These are phyloP conservation scores for Agonopterix alstromeriana DNA, from an alignment of 2,888 invertebrate species.

Conservation along the genomic window DNA sequence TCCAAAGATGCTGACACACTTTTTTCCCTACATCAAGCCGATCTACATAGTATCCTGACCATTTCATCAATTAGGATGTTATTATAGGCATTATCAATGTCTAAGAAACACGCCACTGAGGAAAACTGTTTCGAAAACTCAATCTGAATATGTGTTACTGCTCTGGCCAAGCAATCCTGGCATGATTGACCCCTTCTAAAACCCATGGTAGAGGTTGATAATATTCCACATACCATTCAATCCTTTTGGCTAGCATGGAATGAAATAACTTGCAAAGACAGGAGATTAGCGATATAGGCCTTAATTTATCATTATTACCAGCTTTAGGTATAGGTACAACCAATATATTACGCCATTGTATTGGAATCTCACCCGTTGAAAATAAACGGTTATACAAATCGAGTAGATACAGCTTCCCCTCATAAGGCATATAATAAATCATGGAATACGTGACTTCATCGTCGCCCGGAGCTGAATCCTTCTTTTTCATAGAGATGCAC, in stretches of 20 bases:
- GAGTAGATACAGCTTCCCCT: slow-evolving; percentile 5
- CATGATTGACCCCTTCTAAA: slow-evolving; percentile 7
- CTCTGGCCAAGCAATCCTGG: slow-evolving; percentile 4
- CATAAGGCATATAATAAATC: too few relatives aligned
- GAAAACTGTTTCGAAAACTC: slow-evolving; percentile 8
- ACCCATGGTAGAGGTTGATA: too few relatives aligned
- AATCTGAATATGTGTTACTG: slow-evolving; percentile 8
- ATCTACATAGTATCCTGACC: neutral
- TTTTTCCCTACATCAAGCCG: neutral
- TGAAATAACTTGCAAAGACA: too few relatives aligned
- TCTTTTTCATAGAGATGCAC: too few relatives aligned
- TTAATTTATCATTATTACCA: slow-evolving; percentile 1
- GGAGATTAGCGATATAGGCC: slow-evolving; percentile 14
- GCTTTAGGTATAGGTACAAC: slow-evolving; percentile 15
- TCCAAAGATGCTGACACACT: neutral
- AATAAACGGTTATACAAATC: slow-evolving; percentile 9
- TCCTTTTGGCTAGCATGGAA: too few relatives aligned
- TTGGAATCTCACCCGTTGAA: slow-evolving; percentile 4
- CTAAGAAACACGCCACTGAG: too few relatives aligned
- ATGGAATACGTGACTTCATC: too few relatives aligned
- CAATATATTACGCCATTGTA: slow-evolving; percentile 11
- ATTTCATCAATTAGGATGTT: neutral
- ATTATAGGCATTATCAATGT: too few relatives aligned
- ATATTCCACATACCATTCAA: too few relatives aligned
- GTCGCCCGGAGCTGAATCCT: too few relatives aligned